Conservation (phyloP, 2,888 invertebrate genomes). For the Platycheirus rosarum region DNA sequence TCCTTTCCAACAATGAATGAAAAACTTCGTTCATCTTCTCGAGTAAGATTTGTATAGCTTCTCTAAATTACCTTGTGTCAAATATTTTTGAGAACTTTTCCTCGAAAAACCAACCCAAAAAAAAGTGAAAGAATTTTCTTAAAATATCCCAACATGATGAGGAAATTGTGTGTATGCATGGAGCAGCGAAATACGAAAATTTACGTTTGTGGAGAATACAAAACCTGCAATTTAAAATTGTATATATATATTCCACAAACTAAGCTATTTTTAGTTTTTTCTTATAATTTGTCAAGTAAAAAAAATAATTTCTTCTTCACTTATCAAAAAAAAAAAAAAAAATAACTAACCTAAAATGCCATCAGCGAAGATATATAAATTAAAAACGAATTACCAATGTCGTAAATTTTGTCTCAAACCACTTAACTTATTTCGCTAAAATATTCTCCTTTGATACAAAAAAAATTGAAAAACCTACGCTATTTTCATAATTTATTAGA, state of each 20-base stretch:
- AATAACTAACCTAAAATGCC: no score
- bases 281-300: slow-evolving; percentile 22
- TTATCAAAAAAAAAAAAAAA: slow-evolving; percentile 29
- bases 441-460: slow-evolving; percentile 7
- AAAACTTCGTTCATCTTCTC: background rate
- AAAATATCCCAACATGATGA: slow-evolving; percentile 50
- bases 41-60: background rate
- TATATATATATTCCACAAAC: slow-evolving; percentile 54
- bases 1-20: slow-evolving; percentile 14
- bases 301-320: slow-evolving; percentile 1
- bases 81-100: slow-evolving; percentile 27
- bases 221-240: slow-evolving; percentile 59
- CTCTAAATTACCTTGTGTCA: slow-evolving; percentile 31
- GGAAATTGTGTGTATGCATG: slow-evolving; percentile 48
- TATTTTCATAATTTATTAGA: slow-evolving; percentile 43
- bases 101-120: background rate
- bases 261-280: slow-evolving; percentile 42
- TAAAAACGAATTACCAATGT: slow-evolving; percentile 5
- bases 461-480: slow-evolving; percentile 7
- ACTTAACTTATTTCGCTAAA: slow-evolving; percentile 27
- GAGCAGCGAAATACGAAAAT: slow-evolving; percentile 8
- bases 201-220: slow-evolving; percentile 34
- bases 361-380: slow-evolving; percentile 5
- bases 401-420: slow-evolving; percentile 19
- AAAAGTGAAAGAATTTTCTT: slow-evolving; percentile 61